These are phyloP conservation scores for Anolis sagrei DNA, from an alignment of 2,113 vertebrate genomes.

Conservation along the genomic window DNA sequence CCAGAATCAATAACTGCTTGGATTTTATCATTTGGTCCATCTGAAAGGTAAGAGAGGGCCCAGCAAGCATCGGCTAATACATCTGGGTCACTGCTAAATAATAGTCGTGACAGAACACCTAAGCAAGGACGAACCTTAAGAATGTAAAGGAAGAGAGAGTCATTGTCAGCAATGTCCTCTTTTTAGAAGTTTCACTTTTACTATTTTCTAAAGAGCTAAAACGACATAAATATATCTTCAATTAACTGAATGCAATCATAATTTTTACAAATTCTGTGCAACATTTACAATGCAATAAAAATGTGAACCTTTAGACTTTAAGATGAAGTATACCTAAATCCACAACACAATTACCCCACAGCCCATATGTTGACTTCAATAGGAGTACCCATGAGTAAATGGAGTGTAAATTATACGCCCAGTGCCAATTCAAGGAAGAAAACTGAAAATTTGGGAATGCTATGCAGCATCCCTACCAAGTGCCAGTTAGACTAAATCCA, in stretches of 20 bases:
- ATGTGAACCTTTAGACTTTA: background rate
- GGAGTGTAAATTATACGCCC: background rate
- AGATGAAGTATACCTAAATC: background rate
- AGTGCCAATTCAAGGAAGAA: background rate
- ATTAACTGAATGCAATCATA: background rate
- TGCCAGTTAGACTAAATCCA: background rate
- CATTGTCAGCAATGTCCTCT: background rate
- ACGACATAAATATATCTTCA: background rate
- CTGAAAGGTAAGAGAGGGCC: slow-evolving; percentile 93
- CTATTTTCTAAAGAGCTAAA: background rate
- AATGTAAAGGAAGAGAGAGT: slow-evolving; percentile 59
- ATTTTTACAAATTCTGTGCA: background rate
- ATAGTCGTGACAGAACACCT: slow-evolving; percentile 86
- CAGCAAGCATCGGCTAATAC: slow-evolving; percentile 93
- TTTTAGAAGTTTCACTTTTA: slow-evolving; percentile 19
- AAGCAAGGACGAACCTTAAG: slow-evolving; percentile 89
- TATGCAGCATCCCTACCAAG: background rate
- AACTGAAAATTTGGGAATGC: background rate
- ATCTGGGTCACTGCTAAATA: slow-evolving; percentile 92
- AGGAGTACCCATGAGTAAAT: background rate
- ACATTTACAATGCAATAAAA: background rate
- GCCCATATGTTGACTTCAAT: background rate
- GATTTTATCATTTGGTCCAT: slow-evolving; percentile 94
- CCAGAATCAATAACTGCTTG: slow-evolving; percentile 94
- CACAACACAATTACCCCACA: background rate